Evolutionary conservation across 2,888 invertebrate genomes (phyloP).

Genomic region (Euzophera pinguis): DNA sequence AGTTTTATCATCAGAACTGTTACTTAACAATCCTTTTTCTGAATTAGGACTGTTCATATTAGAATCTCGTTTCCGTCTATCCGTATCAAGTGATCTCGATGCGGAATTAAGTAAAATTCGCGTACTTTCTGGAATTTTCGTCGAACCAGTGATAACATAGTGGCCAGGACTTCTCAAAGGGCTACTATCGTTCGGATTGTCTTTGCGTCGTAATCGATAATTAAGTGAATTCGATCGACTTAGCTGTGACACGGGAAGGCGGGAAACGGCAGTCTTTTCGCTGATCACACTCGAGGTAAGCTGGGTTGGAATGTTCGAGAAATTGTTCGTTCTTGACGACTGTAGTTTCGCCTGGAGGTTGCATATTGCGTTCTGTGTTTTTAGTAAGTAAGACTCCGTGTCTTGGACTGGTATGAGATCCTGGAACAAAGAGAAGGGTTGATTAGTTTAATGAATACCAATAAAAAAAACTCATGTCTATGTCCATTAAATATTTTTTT

Average conservation of each 20-base stretch:
- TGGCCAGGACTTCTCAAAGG: slow-evolving; percentile 69
- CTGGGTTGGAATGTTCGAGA: slow-evolving; percentile 52
- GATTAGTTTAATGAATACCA: no score
- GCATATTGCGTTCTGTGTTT: slow-evolving; percentile 81
- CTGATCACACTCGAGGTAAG: slow-evolving; percentile 67
- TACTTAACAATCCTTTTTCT: slow-evolving; percentile 52
- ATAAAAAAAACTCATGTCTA: no score
- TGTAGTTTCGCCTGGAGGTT: slow-evolving; percentile 80
- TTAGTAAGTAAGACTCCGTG: slow-evolving; percentile 78
- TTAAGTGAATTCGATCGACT: slow-evolving; percentile 72
- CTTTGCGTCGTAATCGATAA: slow-evolving; percentile 63
- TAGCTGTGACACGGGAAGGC: slow-evolving; percentile 68
- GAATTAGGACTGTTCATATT: slow-evolving; percentile 72
- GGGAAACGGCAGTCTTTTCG: slow-evolving; percentile 67
- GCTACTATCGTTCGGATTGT: slow-evolving; percentile 60
- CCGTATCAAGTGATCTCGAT: slow-evolving; percentile 63
- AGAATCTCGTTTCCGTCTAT: slow-evolving; percentile 45
- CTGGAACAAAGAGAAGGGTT: slow-evolving; percentile 54
- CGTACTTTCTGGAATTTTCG: slow-evolving; percentile 54
- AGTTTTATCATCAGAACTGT: slow-evolving; percentile 73
- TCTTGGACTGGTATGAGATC: slow-evolving; percentile 72
- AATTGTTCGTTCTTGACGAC: slow-evolving; percentile 52
- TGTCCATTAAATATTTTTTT: no score
- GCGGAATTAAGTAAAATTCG: slow-evolving; percentile 58
- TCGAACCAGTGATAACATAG: slow-evolving; percentile 70